A percentile compares a stretch with the other conserved stretches of the same genome.
These are phyloP conservation scores for Sarcoramphus papa DNA, from an alignment of 2,797 vertebrate species.

Conservation along the genomic window DNA sequence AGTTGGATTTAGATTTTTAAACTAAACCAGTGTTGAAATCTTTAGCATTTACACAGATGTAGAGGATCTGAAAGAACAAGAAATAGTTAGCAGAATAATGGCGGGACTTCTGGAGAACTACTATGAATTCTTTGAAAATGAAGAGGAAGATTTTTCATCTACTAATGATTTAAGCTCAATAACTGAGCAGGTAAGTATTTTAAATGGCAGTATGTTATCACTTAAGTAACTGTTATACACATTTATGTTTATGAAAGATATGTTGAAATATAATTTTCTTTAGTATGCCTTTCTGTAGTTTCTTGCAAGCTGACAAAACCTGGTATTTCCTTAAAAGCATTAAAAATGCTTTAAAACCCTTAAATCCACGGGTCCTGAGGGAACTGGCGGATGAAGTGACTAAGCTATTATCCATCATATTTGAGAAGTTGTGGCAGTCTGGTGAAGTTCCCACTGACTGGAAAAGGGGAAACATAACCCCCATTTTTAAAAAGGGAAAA, in stretches of 20 bases:
- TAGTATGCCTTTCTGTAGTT: background rate
- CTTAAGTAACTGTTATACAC: background rate
- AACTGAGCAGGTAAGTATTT: slow-evolving; percentile 87
- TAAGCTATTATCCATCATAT: too few species aligned
- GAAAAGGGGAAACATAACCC: too few species aligned
- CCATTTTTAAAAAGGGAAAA: too few species aligned
- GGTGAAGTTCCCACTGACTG: too few species aligned
- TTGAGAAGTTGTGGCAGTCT: too few species aligned
- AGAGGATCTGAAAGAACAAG: slow-evolving; percentile 92
- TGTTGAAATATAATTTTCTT: background rate
- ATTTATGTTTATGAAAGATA: background rate
- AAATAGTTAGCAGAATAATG: slow-evolving; percentile 91
- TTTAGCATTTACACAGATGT: slow-evolving; percentile 89
- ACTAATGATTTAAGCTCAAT: slow-evolving; percentile 95
- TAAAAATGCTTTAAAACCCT: too few species aligned
- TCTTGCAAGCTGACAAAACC: background rate
- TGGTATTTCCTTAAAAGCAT: background rate
- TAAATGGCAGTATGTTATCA: background rate
- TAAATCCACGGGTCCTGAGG: too few species aligned
- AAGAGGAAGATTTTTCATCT: slow-evolving; percentile 94
- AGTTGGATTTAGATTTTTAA: background rate
- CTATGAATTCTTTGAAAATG: slow-evolving; percentile 92
- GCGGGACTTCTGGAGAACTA: slow-evolving; percentile 94
- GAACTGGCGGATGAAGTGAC: too few species aligned
- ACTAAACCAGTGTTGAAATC: slow-evolving; percentile 30